Percentiles rank a stretch among this genome's conserved stretches.
Conservation (phyloP, 1,140 invertebrate species). For the Pogonomyrmex barbatus region DNA sequence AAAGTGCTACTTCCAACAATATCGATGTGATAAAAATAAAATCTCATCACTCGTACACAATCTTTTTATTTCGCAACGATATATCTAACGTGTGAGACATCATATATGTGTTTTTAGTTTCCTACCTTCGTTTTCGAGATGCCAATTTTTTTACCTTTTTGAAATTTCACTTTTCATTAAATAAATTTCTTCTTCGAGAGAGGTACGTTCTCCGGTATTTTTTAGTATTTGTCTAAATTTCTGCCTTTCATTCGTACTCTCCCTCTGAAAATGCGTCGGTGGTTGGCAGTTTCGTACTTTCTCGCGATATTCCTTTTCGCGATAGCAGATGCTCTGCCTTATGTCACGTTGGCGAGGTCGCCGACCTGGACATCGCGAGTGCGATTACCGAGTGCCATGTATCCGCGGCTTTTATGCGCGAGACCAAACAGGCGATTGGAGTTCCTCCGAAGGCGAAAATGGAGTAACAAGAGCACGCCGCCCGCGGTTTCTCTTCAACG, state of each 20-base stretch:
- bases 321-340: conserved; percentile 26
- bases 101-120: neutral
- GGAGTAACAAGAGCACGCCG: conserved; percentile 19
- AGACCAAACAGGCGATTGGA: neutral
- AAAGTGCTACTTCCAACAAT: neutral
- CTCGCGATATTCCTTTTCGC: conserved; percentile 36
- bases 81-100: neutral
- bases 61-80: neutral
- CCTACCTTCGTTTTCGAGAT: neutral
- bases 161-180: neutral
- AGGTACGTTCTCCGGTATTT: neutral
- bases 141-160: neutral
- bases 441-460: conserved; percentile 30
- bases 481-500: conserved; percentile 44
- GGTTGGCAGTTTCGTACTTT: conserved; percentile 3
- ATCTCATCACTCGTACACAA: neutral
- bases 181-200: neutral
- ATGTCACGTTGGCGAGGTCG: conserved; percentile 43
- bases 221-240: neutral
- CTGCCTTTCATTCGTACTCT: neutral
- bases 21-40: conserved; percentile 2
- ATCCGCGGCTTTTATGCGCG: conserved; percentile 27
- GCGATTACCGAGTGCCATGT: conserved; percentile 13
- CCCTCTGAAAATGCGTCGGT: neutral
- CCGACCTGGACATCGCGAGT: conserved; percentile 15